Evolutionary conservation across 2,888 invertebrate genomes (phyloP).

Genomic region (Trichogramma dendrolimi): DNA sequence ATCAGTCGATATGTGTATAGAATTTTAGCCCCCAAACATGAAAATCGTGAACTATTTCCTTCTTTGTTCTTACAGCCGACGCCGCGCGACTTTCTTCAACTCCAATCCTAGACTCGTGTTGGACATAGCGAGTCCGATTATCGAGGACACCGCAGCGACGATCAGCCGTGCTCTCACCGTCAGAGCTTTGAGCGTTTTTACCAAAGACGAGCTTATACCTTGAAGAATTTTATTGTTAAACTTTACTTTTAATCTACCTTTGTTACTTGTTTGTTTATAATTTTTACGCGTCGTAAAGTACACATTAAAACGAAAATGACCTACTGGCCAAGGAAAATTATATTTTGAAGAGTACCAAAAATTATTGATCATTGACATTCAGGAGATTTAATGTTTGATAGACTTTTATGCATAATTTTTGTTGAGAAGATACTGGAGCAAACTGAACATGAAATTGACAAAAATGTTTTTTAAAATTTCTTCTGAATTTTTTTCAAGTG

Average conservation of each 20-base stretch:
- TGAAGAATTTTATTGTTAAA: not conserved
- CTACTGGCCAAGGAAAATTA: not conserved
- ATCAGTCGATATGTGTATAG: too few relatives aligned
- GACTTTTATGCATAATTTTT: too few relatives aligned
- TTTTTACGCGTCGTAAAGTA: not conserved
- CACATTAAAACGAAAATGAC: not conserved
- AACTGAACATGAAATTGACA: not conserved
- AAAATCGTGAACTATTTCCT: not conserved
- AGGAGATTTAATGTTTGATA: too few relatives aligned
- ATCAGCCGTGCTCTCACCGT: slow-evolving; percentile 60
- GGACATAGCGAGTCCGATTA: slow-evolving; percentile 66
- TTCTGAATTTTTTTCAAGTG: too few relatives aligned
- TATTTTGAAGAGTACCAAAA: too few relatives aligned
- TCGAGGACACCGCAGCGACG: slow-evolving; percentile 64
- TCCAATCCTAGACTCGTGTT: slow-evolving; percentile 63
- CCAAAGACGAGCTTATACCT: slow-evolving; percentile 59
- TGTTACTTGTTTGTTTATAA: slow-evolving; percentile 1
- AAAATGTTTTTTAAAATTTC: not conserved
- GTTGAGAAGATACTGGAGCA: not conserved
- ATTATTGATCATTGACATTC: too few relatives aligned
- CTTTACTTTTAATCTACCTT: not conserved
- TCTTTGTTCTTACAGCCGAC: slow-evolving; percentile 55
- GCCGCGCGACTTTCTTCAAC: slow-evolving; percentile 68
- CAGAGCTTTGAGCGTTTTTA: slow-evolving; percentile 59
- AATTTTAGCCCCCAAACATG: too few relatives aligned